phyloP scores from a whole-genome alignment of 2,888 invertebrate genomes.

The Unio delphinus region DNA sequence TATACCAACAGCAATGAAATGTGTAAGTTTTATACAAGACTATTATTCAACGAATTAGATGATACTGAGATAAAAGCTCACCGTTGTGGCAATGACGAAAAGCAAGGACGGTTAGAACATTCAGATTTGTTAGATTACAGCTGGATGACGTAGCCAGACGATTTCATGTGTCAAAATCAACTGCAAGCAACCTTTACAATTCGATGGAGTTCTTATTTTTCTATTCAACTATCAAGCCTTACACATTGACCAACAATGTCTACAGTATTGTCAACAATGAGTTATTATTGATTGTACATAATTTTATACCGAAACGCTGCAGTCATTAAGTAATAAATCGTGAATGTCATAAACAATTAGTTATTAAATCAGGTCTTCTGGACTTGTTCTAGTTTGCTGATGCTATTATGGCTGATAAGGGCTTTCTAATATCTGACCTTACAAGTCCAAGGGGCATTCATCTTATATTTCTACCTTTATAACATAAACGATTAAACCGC shows the following conservation, averaged over 20 bases:
- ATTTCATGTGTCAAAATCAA: slow-evolving; percentile 14
- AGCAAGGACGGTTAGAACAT: slow-evolving; percentile 13
- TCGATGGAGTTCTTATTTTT: slow-evolving; percentile 15
- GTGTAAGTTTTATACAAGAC: no score
- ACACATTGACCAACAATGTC: slow-evolving; percentile 21
- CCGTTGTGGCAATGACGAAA: not conserved
- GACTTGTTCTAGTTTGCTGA: no score
- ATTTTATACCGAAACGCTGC: slow-evolving; percentile 24
- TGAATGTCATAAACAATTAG: slow-evolving; percentile 28
- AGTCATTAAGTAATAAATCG: slow-evolving; percentile 15
- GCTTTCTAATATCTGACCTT: no score
- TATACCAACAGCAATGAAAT: no score
- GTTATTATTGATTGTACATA: slow-evolving; percentile 42
- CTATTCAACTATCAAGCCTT: slow-evolving; percentile 9
- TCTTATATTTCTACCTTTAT: slow-evolving; percentile 9
- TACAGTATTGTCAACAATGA: slow-evolving; percentile 14
- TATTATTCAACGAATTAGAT: slow-evolving; percentile 14
- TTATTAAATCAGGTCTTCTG: slow-evolving; percentile 11
- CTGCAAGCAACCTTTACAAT: slow-evolving; percentile 8
- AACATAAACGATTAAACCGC: slow-evolving; percentile 11
- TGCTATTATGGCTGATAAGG: no score
- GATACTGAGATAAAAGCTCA: not conserved
- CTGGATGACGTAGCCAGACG: slow-evolving; percentile 16
- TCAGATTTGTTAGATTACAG: slow-evolving; percentile 15
- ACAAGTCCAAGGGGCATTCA: no score